Evolutionary conservation across 1,140 invertebrate genomes (phyloP).

Genomic region (Anoplophora glabripennis): DNA sequence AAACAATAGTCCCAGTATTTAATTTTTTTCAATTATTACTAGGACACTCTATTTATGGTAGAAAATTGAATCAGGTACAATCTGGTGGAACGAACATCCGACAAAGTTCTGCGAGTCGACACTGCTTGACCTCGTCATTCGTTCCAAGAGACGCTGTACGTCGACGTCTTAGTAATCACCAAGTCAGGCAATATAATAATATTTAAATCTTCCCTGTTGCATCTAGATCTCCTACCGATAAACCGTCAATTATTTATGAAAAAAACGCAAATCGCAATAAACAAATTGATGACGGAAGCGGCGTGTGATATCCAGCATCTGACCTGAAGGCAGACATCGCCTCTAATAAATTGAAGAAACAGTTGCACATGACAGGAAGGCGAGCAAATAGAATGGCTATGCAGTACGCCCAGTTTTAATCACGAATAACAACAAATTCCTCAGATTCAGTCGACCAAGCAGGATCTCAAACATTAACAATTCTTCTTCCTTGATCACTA

Average conservation of each 20-base stretch:
- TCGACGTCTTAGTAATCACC: too few relatives aligned
- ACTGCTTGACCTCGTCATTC: too few relatives aligned
- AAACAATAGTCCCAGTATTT: too few relatives aligned
- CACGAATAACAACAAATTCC: conserved; percentile 40
- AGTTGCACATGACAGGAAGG: conserved; percentile 39
- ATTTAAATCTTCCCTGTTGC: too few relatives aligned
- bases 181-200: too few relatives aligned
- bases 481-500: conserved; percentile 13
- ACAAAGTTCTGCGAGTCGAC: too few relatives aligned
- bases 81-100: too few relatives aligned
- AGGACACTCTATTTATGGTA: too few relatives aligned
- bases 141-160: too few relatives aligned
- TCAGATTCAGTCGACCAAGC: conserved; percentile 33
- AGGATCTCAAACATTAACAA: conserved; percentile 15
- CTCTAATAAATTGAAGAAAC: conserved; percentile 35
- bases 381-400: conserved; percentile 35
- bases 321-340: conserved; percentile 6
- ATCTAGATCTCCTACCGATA: conserved; percentile 1
- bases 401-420: conserved; percentile 39
- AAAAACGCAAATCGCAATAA: not conserved
- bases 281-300: conserved; percentile 11
- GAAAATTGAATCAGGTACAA: too few relatives aligned
- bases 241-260: not conserved
- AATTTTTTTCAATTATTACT: too few relatives aligned
- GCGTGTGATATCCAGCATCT: conserved; percentile 8